Percentiles rank a stretch among this genome's conserved stretches.
These are phyloP conservation scores for Leptopterna dolabrata DNA, from an alignment of 2,888 invertebrate species.

Conservation along the genomic window DNA sequence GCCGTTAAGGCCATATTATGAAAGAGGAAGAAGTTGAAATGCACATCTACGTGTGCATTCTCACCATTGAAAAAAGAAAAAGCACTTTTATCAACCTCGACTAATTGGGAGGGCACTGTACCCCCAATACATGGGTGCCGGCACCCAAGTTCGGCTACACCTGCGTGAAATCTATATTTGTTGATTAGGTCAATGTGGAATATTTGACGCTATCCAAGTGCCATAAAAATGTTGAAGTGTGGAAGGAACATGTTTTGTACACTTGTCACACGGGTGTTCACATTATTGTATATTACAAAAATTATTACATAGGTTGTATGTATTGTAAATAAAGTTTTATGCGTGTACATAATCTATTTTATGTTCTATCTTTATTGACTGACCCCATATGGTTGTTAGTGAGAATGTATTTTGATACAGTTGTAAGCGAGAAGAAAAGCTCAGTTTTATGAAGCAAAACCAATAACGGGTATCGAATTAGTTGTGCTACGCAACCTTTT, in stretches of 20 bases:
- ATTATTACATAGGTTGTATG: neutral
- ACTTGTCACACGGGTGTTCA: too few species aligned
- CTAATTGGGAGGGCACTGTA: too few species aligned
- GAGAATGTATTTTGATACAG: neutral
- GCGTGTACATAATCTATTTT: neutral
- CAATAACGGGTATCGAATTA: neutral
- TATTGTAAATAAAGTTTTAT: neutral
- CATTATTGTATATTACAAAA: too few species aligned
- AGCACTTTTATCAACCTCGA: too few species aligned
- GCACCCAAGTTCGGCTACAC: too few species aligned
- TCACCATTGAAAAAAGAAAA: too few species aligned
- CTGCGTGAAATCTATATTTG: too few species aligned
- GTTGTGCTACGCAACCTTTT: neutral
- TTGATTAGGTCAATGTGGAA: neutral
- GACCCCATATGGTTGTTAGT: neutral
- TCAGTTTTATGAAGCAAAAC: neutral
- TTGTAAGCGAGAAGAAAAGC: neutral
- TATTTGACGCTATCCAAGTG: neutral
- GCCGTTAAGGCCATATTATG: too few species aligned
- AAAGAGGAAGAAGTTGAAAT: too few species aligned
- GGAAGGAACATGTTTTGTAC: too few species aligned
- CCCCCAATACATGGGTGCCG: too few species aligned
- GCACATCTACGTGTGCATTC: too few species aligned
- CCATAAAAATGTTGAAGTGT: neutral
- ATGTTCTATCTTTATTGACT: neutral